phyloP scores from a whole-genome alignment of 2,888 invertebrate species.

The Prosapia bicincta region DNA sequence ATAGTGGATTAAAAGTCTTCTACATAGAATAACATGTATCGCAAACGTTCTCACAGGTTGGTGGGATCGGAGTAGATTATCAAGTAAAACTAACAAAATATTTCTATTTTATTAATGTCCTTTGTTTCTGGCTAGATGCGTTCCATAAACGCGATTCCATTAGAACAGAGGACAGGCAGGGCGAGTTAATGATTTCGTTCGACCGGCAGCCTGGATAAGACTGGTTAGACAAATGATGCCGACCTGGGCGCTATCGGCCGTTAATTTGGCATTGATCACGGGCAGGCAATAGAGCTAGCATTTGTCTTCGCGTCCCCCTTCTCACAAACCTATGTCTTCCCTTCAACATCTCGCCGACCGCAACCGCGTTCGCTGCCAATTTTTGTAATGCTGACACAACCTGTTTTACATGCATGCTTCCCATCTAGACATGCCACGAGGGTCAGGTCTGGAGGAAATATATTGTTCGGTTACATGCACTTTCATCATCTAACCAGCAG shows the following conservation, averaged over 20 bases:
- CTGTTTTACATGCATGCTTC: background rate
- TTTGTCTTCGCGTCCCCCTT: background rate
- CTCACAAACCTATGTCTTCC: background rate
- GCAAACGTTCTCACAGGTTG: too few species aligned
- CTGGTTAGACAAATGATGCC: background rate
- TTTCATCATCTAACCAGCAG: too few species aligned
- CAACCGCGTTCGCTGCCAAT: background rate
- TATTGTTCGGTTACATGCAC: too few species aligned
- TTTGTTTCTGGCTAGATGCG: too few species aligned
- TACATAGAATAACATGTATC: too few species aligned
- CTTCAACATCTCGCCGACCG: background rate
- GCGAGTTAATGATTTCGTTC: background rate
- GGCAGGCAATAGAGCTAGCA: background rate
- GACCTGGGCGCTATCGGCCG: background rate
- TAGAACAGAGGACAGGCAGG: background rate
- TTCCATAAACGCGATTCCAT: background rate
- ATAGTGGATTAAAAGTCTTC: too few species aligned
- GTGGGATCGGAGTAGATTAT: too few species aligned
- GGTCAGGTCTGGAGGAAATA: too few species aligned
- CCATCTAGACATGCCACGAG: background rate
- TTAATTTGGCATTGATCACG: background rate
- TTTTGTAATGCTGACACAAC: background rate
- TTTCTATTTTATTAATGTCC: too few species aligned
- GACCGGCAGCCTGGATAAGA: background rate
- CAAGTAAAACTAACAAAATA: too few species aligned